A percentile compares a stretch with the other conserved stretches of the same genome.
phyloP scores from a whole-genome alignment of 2,113 vertebrate species.

The Sterrhoptilus dennistouni region DNA sequence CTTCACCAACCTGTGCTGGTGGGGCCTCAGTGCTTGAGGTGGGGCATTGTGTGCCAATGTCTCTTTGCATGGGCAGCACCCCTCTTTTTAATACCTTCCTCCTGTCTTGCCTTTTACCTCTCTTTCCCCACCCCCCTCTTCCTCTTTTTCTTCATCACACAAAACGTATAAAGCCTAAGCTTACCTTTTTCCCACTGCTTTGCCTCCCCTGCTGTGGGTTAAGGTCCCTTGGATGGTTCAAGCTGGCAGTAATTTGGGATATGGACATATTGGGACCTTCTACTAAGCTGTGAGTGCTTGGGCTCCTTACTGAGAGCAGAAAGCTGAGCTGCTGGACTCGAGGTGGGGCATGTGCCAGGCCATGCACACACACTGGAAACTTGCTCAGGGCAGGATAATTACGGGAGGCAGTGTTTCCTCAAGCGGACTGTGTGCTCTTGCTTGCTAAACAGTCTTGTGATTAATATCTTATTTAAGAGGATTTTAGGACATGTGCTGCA shows the following conservation, averaged over 20 bases:
- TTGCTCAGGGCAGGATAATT: conserved; percentile 13
- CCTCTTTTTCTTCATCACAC: neutral
- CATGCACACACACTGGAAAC: neutral
- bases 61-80: neutral
- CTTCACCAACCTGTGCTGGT: neutral
- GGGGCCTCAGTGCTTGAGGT: neutral
- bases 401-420: neutral
- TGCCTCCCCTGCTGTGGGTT: neutral
- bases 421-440: fast-evolving
- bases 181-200: neutral
- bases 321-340: neutral
- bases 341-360: neutral
- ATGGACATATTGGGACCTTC: neutral
- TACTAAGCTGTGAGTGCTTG: neutral
- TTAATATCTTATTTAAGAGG: conserved; percentile 46
- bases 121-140: fast-evolving
- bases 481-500: conserved; percentile 26
- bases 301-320: neutral
- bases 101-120: neutral
- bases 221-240: neutral
- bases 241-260: neutral
- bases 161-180: neutral
- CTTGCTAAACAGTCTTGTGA: conserved; percentile 39
- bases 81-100: neutral
- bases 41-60: neutral